phyloP scores from a whole-genome alignment of 2,113 vertebrate species.

The Prionailurus bengalensis region DNA sequence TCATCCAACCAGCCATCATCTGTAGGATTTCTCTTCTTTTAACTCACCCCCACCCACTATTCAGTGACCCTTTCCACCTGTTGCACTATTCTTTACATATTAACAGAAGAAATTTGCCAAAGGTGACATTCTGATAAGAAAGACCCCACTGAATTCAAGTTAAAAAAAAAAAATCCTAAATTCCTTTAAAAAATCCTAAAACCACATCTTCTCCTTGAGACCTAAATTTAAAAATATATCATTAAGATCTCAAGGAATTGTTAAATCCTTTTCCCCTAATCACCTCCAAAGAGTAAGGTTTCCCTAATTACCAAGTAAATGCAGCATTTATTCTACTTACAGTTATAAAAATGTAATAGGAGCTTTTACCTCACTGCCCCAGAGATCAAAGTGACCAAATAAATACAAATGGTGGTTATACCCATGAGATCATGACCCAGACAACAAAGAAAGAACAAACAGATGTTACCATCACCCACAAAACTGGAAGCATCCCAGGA shows the following conservation, averaged over 20 bases:
- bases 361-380: neutral
- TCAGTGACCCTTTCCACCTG: neutral
- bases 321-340: neutral
- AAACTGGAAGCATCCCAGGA: neutral
- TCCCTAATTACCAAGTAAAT: constrained; percentile 2
- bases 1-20: neutral
- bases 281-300: neutral
- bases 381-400: constrained; percentile 26
- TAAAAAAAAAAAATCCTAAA: neutral
- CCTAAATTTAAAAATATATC: neutral
- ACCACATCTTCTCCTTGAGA: neutral
- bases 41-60: neutral
- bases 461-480: neutral
- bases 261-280: neutral
- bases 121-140: neutral
- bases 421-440: neutral
- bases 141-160: constrained; percentile 8
- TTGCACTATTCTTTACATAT: constrained; percentile 46
- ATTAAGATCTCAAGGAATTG: neutral
- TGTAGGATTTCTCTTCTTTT: neutral
- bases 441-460: neutral
- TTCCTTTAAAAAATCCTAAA: neutral
- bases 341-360: constrained; percentile 5
- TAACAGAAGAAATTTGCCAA: neutral
- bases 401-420: neutral